Conservation (phyloP, 2,888 invertebrate genomes). For the Eristalis intricaria region DNA sequence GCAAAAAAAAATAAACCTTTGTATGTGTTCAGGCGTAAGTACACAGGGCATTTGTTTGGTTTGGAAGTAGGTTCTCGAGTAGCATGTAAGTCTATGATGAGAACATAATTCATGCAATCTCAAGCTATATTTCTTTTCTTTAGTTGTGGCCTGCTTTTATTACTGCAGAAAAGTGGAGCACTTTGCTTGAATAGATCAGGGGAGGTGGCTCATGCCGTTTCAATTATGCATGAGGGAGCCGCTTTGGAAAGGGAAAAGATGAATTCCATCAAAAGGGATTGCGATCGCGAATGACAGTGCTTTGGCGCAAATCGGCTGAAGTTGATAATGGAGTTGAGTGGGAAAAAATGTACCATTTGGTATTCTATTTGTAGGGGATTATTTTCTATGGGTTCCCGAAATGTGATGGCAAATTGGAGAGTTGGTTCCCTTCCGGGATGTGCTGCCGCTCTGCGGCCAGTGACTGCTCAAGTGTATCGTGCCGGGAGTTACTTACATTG, state of each 20-base stretch:
- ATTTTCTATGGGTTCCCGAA: neutral
- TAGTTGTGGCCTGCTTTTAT: neutral
- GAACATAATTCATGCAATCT: slow-evolving; percentile 43
- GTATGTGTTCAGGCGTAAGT: neutral
- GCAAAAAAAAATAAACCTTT: neutral
- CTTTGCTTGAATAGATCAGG: neutral
- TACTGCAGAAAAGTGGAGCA: neutral
- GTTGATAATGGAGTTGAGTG: neutral
- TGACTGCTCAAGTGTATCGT: neutral
- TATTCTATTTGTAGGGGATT: neutral
- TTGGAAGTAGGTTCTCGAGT: slow-evolving; percentile 15
- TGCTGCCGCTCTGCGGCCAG: neutral
- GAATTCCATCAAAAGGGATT: neutral
- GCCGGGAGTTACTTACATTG: too few species aligned
- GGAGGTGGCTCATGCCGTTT: slow-evolving; percentile 6
- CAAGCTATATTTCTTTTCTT: slow-evolving; percentile 15
- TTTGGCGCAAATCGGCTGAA: neutral
- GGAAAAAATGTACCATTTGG: neutral
- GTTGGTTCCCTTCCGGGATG: neutral
- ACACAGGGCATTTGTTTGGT: slow-evolving; percentile 4
- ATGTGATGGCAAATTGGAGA: neutral
- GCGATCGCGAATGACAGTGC: neutral
- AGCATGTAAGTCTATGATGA: slow-evolving; percentile 28
- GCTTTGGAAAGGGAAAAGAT: neutral
- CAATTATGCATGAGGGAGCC: neutral